Base-by-base conservation (phyloP, 2,888 invertebrate species). In the Dichetophora obliterata region DNA sequence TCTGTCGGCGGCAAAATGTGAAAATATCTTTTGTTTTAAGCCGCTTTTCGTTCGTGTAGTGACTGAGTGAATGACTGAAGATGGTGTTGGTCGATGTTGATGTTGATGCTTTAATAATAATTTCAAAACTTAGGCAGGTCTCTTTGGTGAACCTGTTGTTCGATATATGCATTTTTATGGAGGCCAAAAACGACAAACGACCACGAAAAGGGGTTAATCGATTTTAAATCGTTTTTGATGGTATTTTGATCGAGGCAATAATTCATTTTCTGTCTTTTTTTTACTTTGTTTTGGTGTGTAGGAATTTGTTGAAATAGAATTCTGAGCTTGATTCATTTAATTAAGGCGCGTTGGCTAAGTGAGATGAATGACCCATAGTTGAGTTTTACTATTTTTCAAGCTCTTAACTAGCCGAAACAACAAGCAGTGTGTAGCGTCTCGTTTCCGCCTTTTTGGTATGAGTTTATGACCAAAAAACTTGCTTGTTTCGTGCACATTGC, bases 161-260 rank as follows among this genome's bases (percentile, higher is more conserved):
- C 54, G 54, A 54, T 31, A 65, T 34, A 65, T 31, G 66, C 19
- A 66, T n/a, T 19, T 22, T 19, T 9, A 24, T 34, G 52, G 9
- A 31, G 31, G 24, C 31, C 6, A 19, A 24, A n/a, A 61, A 48
- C 31, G 48, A 63, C 16, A 68, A 59, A 16, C 19, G 72, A 16
- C 72, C 14, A 65, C 81, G 83, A 82, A 87, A 86, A 85, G 83
- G 84, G 86, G 86, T 86, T 88, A 88, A 88, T 88, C 88, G 88
- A 88, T 88, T 88, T 88, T 88, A 88, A 88, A 88, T 88, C 87
- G 87, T 82, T 86, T 83, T 84, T 84, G 85, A 86, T 86, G 86
- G 83, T 86, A 84, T 85, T 86, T 85, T 84, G 85, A 86, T 86
- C 82, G 82, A 79, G 80, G 83, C 79, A 81, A 84, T 83, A 82